Evolutionary conservation across 2,797 vertebrate genomes (phyloP).

Genomic region (Paramormyrops hopkinsi): DNA sequence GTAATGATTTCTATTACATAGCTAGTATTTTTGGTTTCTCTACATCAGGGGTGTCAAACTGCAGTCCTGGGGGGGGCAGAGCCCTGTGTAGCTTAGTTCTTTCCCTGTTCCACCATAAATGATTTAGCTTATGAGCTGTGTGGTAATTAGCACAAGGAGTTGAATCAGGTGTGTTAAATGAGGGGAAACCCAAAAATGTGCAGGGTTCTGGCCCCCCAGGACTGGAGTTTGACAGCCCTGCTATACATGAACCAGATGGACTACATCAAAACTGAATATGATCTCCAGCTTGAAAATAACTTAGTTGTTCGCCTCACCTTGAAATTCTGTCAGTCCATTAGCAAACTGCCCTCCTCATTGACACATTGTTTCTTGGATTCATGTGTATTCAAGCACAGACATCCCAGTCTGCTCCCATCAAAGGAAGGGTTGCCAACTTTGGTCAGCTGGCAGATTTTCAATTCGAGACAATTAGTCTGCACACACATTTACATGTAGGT

Average conservation of each 20-base stretch:
- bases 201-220: no score
- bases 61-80: no score
- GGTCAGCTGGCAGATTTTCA: not conserved
- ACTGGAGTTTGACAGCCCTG: no score
- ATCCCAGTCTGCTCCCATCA: not conserved
- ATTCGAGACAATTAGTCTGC: not conserved
- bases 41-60: no score
- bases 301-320: not conserved
- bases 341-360: not conserved
- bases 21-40: not conserved
- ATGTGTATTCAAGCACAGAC: not conserved
- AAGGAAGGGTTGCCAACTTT: not conserved
- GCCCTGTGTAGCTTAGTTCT: no score
- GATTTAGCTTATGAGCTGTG: no score
- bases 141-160: no score
- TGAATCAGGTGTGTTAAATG: no score
- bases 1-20: not conserved
- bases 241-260: not conserved
- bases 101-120: no score
- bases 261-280: not conserved
- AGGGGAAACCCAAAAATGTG: no score
- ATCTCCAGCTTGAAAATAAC: not conserved
- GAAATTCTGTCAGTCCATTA: not conserved
- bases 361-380: not conserved
- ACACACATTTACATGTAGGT: not conserved